Conservation (phyloP, 2,113 vertebrate species). For the Neolamprologus falcicula region DNA sequence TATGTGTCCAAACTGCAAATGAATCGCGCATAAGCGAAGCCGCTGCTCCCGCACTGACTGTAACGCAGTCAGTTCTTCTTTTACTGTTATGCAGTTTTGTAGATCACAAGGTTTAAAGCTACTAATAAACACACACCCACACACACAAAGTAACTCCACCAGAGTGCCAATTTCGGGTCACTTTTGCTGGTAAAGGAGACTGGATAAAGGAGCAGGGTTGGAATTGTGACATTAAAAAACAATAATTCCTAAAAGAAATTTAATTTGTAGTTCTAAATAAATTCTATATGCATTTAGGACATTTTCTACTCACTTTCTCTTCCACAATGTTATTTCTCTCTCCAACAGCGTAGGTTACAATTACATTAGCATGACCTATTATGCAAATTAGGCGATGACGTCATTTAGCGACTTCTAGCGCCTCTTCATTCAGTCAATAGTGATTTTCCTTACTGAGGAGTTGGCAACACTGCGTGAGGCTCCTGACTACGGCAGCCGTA, state of each 20-base stretch:
- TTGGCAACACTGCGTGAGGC: neutral
- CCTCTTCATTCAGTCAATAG: neutral
- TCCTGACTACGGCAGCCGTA: neutral
- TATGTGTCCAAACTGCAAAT: too few species aligned
- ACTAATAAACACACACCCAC: too few species aligned
- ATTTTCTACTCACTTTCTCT: neutral
- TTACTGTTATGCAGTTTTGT: too few species aligned
- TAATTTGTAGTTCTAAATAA: neutral
- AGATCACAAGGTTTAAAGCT: too few species aligned
- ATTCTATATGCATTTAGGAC: neutral
- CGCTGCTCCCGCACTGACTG: too few species aligned
- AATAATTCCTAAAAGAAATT: neutral
- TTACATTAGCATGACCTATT: neutral
- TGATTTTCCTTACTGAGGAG: neutral
- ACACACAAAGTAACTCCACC: neutral
- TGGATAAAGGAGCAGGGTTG: neutral
- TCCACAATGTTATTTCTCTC: neutral
- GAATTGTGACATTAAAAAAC: neutral
- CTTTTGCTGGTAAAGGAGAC: neutral
- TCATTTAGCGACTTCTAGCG: neutral
- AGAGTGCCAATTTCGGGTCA: neutral
- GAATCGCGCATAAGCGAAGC: neutral
- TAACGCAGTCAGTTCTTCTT: too few species aligned
- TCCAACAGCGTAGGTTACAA: rapidly evolving
- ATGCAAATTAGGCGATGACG: rapidly evolving